Conservation (phyloP, 2,888 invertebrate species). For the Dascillus cervinus region DNA sequence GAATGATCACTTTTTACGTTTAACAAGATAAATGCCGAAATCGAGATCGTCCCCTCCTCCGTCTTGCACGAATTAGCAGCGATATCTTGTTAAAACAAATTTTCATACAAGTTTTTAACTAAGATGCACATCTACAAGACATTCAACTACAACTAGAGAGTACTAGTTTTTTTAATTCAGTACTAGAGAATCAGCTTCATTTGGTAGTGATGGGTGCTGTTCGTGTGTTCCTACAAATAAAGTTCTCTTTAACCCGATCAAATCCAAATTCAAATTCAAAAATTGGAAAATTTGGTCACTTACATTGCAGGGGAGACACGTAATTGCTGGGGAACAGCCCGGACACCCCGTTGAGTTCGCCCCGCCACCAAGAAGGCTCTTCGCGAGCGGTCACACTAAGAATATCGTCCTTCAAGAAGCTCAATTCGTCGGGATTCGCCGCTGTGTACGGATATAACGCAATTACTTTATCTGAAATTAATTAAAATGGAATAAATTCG, state of each 20-base stretch:
- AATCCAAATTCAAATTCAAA: too few species aligned
- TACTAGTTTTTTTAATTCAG: conserved; percentile 7
- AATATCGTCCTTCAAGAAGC: conserved; percentile 85
- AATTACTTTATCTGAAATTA: conserved; percentile 68
- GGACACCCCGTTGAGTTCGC: conserved; percentile 80
- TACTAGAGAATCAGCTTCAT: conserved; percentile 29
- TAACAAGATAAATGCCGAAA: too few species aligned
- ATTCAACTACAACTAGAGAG: too few species aligned
- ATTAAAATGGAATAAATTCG: too few species aligned
- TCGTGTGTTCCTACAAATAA: conserved; percentile 38
- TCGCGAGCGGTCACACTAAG: conserved; percentile 84
- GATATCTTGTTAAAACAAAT: too few species aligned
- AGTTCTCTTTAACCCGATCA: conserved; percentile 3
- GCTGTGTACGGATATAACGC: conserved; percentile 92
- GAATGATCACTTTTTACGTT: too few species aligned
- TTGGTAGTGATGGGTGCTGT: conserved; percentile 42
- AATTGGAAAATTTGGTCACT: conserved; percentile 38
- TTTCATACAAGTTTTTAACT: too few species aligned
- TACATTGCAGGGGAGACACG: conserved; percentile 65
- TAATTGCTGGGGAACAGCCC: conserved; percentile 97
- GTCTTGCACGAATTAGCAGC: too few species aligned
- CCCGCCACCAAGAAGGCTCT: conserved; percentile 97
- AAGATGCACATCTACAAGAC: too few species aligned
- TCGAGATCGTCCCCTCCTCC: too few species aligned
- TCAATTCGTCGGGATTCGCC: conserved; percentile 90